Evolutionary conservation across 2,888 invertebrate species (phyloP), one percentile per base, ranked within the genome.

Genomic region (Ornithoptera priamus): DNA sequence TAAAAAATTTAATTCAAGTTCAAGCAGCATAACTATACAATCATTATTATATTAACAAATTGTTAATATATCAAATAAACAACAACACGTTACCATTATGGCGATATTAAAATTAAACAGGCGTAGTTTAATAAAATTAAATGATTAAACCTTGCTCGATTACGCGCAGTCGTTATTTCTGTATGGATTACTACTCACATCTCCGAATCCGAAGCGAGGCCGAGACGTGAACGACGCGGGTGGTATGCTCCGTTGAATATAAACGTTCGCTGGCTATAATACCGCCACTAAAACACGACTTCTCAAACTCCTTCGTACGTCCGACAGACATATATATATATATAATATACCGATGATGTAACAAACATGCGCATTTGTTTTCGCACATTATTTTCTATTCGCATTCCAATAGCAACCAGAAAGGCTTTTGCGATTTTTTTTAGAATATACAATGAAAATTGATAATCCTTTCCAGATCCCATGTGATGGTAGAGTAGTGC

Each of bases 181-280:
- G 53, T 67, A 70, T 67, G 72, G 70, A 72, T 70, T 65, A 72
- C 66, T 73, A 73, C 81, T 79, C 78, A 79, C 80, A 80, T 85
- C 84, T 84, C 86, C 80, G 82, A 83, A 88, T 87, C 85, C 83
- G 82, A 81, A 79, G 81, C 77, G 78, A 80, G 78, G 78, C 79
- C 79, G 80, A 76, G 58, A 80, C 78, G 77, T 75, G 77, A 79
- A 80, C 90, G 79, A 85, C 86, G 90, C 88, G 90, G 89, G 90
- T 88, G 90, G 90, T 82, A 83, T 78, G 81, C 81, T 76, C 78
- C 76, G 80, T 81, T 84, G 85, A 87, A 88, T 87, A 88, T 88
- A 90, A 88, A 88, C 86, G 83, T 83, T 77, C 81, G 80, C 82
- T 84, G 82, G 85, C 84, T 80, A 84, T 80, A 79, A 77, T 80